Percentiles rank a stretch among this genome's conserved stretches.
Conservation (phyloP, 2,888 invertebrate genomes). For the Orchesella flavescens region DNA sequence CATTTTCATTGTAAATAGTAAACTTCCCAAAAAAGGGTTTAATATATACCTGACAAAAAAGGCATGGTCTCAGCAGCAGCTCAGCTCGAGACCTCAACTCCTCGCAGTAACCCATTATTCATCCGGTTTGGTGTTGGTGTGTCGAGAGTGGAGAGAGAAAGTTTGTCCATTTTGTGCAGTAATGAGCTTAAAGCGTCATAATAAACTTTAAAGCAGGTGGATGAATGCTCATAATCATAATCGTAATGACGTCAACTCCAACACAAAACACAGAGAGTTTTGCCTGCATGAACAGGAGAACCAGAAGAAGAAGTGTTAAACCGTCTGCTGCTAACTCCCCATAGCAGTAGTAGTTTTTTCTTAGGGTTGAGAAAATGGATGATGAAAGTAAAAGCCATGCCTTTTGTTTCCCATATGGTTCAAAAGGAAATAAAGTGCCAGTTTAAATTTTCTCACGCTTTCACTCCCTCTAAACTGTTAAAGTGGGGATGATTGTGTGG, state of each 20-base stretch:
- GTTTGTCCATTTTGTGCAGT: slow-evolving; percentile 32
- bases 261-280: too few species aligned
- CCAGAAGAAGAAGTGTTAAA: too few species aligned
- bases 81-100: too few species aligned
- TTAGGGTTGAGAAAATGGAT: neutral
- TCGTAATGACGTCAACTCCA: neutral
- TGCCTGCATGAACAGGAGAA: neutral
- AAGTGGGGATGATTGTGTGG: too few species aligned
- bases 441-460: too few species aligned
- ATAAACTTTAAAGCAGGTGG: slow-evolving; percentile 38
- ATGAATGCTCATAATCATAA: neutral
- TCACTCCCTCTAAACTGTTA: too few species aligned
- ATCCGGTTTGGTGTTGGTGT: neutral
- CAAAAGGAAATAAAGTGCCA: too few species aligned
- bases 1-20: neutral
- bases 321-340: neutral
- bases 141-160: slow-evolving; percentile 1
- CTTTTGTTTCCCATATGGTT: neutral
- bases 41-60: too few species aligned
- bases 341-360: too few species aligned
- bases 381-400: neutral
- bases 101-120: neutral
- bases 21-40: neutral
- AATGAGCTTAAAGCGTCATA: slow-evolving; percentile 25
- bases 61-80: too few species aligned